Conservation (phyloP, 2,113 vertebrate species). For the Xenopus borealis region DNA sequence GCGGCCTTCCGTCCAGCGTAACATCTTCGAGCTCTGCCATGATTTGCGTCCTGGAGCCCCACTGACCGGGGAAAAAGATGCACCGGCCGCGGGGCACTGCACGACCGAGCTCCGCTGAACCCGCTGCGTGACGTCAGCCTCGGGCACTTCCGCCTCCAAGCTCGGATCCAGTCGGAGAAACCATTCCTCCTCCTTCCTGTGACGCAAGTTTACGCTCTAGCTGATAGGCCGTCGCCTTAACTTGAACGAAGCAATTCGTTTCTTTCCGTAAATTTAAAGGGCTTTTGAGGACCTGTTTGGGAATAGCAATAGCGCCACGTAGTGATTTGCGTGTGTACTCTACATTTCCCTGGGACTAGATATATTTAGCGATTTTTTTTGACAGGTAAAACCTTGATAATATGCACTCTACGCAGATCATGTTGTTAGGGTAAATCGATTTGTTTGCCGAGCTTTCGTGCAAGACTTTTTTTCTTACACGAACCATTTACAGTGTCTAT, state of each 20-base stretch:
- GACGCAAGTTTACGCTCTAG: constrained; percentile 16
- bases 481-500: no score
- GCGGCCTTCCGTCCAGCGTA: constrained; percentile 93
- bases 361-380: no score
- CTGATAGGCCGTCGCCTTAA: constrained; percentile 7
- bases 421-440: no score
- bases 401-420: no score
- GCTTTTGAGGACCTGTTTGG: not conserved
- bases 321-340: not conserved
- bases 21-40: constrained; percentile 97
- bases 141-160: constrained; percentile 39
- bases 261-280: not conserved
- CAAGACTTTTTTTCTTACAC: no score
- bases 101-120: constrained; percentile 39
- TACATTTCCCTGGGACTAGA: not conserved
- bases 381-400: no score
- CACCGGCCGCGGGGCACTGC: constrained; percentile 37
- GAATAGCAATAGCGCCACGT: constrained; percentile 6
- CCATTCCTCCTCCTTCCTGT: constrained; percentile 29
- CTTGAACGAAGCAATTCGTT: not conserved
- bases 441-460: no score
- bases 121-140: constrained; percentile 46
- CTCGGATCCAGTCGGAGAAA: constrained; percentile 27
- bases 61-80: constrained; percentile 33
- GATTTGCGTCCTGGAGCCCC: constrained; percentile 66